Evolutionary conservation across 2,797 vertebrate species (phyloP), one percentile per base, ranked within the genome.

Genomic region (Sciurus vulgaris): DNA sequence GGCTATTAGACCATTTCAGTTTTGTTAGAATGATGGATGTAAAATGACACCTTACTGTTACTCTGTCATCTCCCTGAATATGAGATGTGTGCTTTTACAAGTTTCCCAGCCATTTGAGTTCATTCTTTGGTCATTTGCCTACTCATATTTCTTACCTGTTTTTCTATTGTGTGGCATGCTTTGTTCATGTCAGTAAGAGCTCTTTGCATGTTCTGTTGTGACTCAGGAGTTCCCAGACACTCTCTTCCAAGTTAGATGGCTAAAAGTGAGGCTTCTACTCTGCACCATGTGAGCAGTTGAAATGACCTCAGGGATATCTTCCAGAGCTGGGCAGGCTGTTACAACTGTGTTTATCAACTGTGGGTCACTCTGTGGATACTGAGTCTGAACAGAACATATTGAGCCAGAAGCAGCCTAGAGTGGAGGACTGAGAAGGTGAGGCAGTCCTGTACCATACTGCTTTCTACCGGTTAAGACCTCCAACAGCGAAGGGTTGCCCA

Each of bases 381-480:
- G 14, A 86, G n/a, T 51, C 44, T 33, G 41, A 81, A 51, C 38
- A 86, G n/a, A 47, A 47, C 24, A 13, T 49, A 47, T 17, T 49
- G 67, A 90, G 59, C 47, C 44, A 47, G 74, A 63, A 47, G 26
- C 44, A 51, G 81, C 35, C 28, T 26, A 41, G 24, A 30, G 0
- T 93, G 98, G 98, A 99, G 98, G 98, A 95, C 77, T 98, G 98
- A 99, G 98, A 99, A 99, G 97, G 98, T 99, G 98, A 98, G 97
- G 98, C 98, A 98, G 98, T 94, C 94, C 73, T 20, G 86, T 61
- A 56, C 97, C 1, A 33, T 98, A 95, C 98, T 98, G 98, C 95
- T 93, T 96, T 97, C 98, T 97, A 98, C 98, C 93, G 98, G 98
- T 99, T 98, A 97, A 95, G 91, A n/a, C 98, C 98, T 99, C 98